Percentiles rank a stretch among this genome's conserved stretches.
Conservation (phyloP, 2,797 vertebrate species). For the Lates japonicus region DNA sequence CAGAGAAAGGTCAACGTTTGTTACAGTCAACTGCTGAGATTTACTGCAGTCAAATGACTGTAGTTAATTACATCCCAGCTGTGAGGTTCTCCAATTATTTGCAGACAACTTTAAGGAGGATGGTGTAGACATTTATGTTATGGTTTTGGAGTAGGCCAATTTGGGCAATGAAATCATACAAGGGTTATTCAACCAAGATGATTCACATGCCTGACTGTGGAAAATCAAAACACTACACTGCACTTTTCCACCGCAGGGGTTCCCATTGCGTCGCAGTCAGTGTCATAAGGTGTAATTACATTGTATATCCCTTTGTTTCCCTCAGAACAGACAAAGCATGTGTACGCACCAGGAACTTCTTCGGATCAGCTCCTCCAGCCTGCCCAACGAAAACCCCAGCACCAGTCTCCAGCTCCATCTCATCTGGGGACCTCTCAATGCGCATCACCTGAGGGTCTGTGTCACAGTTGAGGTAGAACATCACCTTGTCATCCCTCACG, state of each 20-base stretch:
- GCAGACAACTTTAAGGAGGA: conserved; percentile 22
- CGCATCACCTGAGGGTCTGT: conserved; percentile 79
- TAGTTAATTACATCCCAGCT: conserved; percentile 63
- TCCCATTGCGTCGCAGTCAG: background rate
- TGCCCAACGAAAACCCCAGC: conserved; percentile 94
- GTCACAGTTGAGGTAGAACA: conserved; percentile 91
- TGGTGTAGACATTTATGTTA: conserved; percentile 53
- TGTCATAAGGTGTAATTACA: too few species aligned
- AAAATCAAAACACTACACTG: conserved; percentile 38
- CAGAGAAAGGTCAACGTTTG: conserved; percentile 52
- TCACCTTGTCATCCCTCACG: conserved; percentile 86
- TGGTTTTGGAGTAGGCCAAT: conserved; percentile 67
- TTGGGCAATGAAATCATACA: conserved; percentile 75
- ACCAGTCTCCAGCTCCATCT: conserved; percentile 90
- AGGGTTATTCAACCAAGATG: conserved; percentile 60
- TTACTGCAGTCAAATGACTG: conserved; percentile 54
- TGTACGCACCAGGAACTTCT: conserved; percentile 92
- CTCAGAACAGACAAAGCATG: background rate
- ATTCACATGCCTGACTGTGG: conserved; percentile 44
- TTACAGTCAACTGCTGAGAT: conserved; percentile 51
- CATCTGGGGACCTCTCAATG: conserved; percentile 87
- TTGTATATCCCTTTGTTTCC: background rate
- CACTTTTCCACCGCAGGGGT: conserved; percentile 15
- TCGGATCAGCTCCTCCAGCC: conserved; percentile 90
- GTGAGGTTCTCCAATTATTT: conserved; percentile 68